Base-by-base conservation (phyloP, 2,888 invertebrate genomes). In the Busseola fusca region DNA sequence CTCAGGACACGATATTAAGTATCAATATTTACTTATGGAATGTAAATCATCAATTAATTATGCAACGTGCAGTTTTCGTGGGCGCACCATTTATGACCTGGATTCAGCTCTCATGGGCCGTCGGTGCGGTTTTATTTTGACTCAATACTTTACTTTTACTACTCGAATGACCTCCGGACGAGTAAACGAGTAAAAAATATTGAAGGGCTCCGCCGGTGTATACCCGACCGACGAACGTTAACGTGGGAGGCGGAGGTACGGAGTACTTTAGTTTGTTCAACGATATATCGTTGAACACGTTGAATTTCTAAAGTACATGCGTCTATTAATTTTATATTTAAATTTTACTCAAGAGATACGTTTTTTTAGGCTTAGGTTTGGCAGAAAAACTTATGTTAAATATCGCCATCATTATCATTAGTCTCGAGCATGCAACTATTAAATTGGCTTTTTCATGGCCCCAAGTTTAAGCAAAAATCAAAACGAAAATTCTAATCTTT, bases 61-160 rank as follows among this genome's bases (percentile, higher is more conserved):
- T 50, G 68, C 58, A 50, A 81, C 83, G 56, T 76, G 64, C 69
- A 81, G 79, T 84, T 85, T 88, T 82, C 84, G 81, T 83, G 89
- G 82, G 83, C 88, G 82, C 85, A 78, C 86, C 78, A 85, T 92
- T 93, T 93, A 93, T 93, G 93, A 93, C 92, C 92, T 90, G 93
- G 89, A 89, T 92, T 91, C 86, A 87, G 89, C 90, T 92, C 91
- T 90, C 92, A 92, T 86, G 89, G 88, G 86, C 86, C 83, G 86
- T 83, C 86, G 79, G 69, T 60, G 79, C 65, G 75, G 90, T 92
- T 93, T 92, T 90, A 88, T 88, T 91, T 91, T 90, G 87, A 90
- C 90, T 89, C 91, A 89, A 91, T 90, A 88, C 88, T 90, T 92
- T 93, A 89, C 89, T 90, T 92, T 93, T 93, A 94, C 93, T 91